Evolutionary conservation across 2,113 vertebrate species (phyloP), one percentile per base, ranked within the genome.

Genomic region (Pleuronectes platessa): DNA sequence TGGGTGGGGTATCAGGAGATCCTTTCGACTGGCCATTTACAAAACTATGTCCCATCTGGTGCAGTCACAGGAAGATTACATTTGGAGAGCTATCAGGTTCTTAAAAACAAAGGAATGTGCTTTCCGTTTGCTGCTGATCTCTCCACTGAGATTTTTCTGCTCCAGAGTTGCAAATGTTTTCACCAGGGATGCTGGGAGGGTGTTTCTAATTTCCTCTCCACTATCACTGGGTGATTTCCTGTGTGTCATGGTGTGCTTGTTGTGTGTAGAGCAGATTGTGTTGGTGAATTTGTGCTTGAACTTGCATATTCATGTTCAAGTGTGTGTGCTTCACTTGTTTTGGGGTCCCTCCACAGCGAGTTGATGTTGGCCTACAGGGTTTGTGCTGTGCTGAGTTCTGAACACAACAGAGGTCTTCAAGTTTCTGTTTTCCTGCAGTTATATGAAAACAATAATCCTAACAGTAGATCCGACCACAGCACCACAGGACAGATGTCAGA

Each of bases 141-240:
- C 85, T 90, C 90, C 78, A 26, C 76, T 74, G 87, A 84, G 87
- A 74, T 72, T 77, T 81, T 71, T 87, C 82, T 67, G 75, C 90
- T 90, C 87, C 78, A 73, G 86, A 91, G 91, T 74, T 92, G 80
- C 86, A 88, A 91, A 89, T 93, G 88, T 94, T 93, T 94, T 93
- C 88, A 87, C 87, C 80, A 76, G 87, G 90, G 89, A 92, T 92
- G 85, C 81, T 86, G 79, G 53, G 78, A 92, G 91, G 89, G 87
- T 93, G 91, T 92, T 91, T 93, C 89, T 93, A 90, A 93, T 93
- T 93, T 92, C 90, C 90, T 93, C 79, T 82, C 61, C 80, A 70
- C 88, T 90, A 86, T 93, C 89, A 89, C 90, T 81, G 82, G 79
- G 79, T 79, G 81, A 89, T 89, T 90, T 93, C 91, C 90, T 90